Conservation (phyloP, 2,113 vertebrate species). For the Physeter macrocephalus region DNA sequence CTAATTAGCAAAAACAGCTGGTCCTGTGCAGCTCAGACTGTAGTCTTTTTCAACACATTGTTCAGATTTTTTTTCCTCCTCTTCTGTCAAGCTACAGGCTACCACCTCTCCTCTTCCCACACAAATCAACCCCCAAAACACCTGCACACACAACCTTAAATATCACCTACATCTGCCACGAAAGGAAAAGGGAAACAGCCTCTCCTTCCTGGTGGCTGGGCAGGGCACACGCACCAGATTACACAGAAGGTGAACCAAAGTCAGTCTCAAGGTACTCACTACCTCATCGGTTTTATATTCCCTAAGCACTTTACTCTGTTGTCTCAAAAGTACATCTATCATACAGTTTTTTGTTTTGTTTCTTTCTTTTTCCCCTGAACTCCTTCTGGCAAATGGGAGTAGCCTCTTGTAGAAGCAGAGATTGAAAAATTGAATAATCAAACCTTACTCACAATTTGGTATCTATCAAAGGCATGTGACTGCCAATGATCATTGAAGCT, state of each 20-base stretch:
- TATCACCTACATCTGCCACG: slow-evolving; percentile 75
- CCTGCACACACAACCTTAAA: slow-evolving; percentile 77
- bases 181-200: slow-evolving; percentile 58
- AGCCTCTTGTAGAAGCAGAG: slow-evolving; percentile 53
- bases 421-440: slow-evolving; percentile 72
- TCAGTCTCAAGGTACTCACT: slow-evolving; percentile 36
- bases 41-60: slow-evolving; percentile 81
- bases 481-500: slow-evolving; percentile 84
- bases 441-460: slow-evolving; percentile 75
- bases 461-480: slow-evolving; percentile 78
- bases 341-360: not conserved
- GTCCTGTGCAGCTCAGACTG: slow-evolving; percentile 80
- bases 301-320: not conserved
- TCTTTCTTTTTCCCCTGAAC: not conserved
- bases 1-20: slow-evolving; percentile 87
- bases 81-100: slow-evolving; percentile 82
- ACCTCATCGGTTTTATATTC: not conserved
- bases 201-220: slow-evolving; percentile 37
- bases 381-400: slow-evolving; percentile 40
- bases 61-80: slow-evolving; percentile 71
- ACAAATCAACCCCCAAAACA: slow-evolving; percentile 76
- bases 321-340: slow-evolving; percentile 7
- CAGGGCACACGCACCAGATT: slow-evolving; percentile 17
- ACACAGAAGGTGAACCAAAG: not conserved
- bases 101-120: slow-evolving; percentile 77